Percentiles rank a stretch among this genome's conserved stretches.
Conservation (phyloP, 2,113 vertebrate species). For the Sceloporus undulatus region DNA sequence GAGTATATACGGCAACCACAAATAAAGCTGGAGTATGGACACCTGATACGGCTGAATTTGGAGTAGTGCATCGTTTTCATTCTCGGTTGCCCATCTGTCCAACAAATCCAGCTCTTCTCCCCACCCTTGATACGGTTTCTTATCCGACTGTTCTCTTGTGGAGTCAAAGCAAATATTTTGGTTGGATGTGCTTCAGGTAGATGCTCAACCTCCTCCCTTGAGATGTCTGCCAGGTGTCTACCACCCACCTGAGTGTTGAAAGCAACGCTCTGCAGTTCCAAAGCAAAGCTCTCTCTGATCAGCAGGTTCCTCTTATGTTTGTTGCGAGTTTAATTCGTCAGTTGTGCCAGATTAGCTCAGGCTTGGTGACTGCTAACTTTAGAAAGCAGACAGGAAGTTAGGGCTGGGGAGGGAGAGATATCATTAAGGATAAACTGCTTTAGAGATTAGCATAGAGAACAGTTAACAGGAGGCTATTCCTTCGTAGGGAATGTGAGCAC, state of each 20-base stretch:
- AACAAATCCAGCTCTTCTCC: no score
- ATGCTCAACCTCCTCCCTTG: neutral
- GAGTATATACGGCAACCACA: no score
- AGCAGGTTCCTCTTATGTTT: neutral
- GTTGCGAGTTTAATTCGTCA: neutral
- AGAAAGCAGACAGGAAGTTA: slow-evolving; percentile 13
- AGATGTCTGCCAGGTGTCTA: neutral
- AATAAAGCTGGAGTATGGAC: no score
- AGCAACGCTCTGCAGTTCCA: neutral
- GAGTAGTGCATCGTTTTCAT: no score
- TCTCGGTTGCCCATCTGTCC: no score
- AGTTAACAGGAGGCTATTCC: slow-evolving; percentile 9
- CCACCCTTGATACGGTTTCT: no score
- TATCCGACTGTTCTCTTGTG: neutral
- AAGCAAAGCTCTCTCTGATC: neutral
- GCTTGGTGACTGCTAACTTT: neutral
- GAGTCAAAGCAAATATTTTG: neutral
- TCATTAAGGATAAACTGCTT: slow-evolving; percentile 77
- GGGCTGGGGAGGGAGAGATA: neutral
- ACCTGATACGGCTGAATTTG: no score
- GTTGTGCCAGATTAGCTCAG: slow-evolving; percentile 6
- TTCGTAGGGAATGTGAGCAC: slow-evolving; percentile 73
- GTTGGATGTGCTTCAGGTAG: neutral
- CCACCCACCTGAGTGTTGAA: neutral
- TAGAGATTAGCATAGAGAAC: slow-evolving; percentile 74